phyloP scores from a whole-genome alignment of 2,113 vertebrate genomes.

The Daubentonia madagascariensis region DNA sequence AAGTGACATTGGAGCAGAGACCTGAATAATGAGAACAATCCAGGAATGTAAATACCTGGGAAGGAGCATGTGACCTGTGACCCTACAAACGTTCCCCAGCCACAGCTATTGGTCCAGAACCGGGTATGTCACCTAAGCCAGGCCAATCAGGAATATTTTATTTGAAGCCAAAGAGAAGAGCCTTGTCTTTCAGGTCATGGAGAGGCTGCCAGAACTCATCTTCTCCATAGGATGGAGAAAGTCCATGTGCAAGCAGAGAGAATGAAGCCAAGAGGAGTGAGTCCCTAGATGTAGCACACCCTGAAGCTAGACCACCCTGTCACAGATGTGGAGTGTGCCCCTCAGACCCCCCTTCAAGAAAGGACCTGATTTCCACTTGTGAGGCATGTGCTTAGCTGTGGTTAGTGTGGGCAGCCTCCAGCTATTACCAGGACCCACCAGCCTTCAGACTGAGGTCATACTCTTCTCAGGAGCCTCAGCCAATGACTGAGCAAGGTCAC shows the following conservation, averaged over 20 bases:
- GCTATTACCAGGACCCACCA: too few species aligned
- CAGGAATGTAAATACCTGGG: background rate
- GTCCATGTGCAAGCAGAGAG: background rate
- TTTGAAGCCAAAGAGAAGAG: background rate
- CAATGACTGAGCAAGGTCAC: background rate
- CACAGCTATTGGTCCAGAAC: background rate
- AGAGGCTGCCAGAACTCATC: background rate
- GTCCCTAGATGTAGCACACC: too few species aligned
- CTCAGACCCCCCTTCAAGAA: background rate
- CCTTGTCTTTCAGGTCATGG: background rate
- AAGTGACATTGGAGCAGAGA: background rate
- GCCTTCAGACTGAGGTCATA: background rate
- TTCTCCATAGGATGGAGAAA: background rate
- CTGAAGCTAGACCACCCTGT: background rate
- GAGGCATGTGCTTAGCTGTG: background rate
- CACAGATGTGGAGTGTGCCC: accelerated
- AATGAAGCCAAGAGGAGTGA: background rate
- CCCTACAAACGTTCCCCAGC: background rate
- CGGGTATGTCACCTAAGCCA: background rate
- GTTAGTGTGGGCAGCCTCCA: background rate
- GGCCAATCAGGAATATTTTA: background rate
- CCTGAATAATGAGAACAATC: background rate
- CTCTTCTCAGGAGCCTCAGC: background rate
- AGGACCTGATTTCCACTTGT: background rate
- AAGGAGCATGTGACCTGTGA: background rate